Evolutionary conservation across 53 echinoderm and acorn worm species (phyloP), one percentile per base, ranked within the genome.

Genomic region (Echinometra lucunter): DNA sequence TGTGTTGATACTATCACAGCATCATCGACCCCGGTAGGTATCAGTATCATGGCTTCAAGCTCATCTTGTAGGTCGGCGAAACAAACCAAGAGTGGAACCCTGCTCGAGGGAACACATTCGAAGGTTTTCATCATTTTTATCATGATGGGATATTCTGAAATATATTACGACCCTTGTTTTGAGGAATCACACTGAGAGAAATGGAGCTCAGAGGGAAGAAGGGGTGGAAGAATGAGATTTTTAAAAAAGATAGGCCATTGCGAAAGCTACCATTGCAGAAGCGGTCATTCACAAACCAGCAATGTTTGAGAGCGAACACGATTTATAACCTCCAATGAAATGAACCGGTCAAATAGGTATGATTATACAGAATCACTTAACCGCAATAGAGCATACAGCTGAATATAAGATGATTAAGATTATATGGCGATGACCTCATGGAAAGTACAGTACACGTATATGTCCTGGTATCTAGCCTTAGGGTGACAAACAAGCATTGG

Each of bases 401-500:
- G 69, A 69, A 69, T 34, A 69, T 34, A 34, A 34, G 11, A 69
- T 69, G 34, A 78, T 78, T 78, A 78, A 78, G 78, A 40, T 78
- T 40, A 78, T 78, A 78, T 78, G 63, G 3, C 19, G 63, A 23
- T 63, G 78, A 78, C 78, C 78, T 78, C 38, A 78, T 42, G 42
- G 78, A 78, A 78, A 78, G 78, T 78, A 78, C 78, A 78, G 78
- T 78, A 30, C 78, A 78, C 78, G 40, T 75, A 38, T 0, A 75
- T 75, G 75, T 78, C 78, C 42, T 78, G 78, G 42, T 78, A 72
- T 38, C 38, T 78, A 78, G 78, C 78, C 78, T 42, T 28, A 49
- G 30, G 88, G 53, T 55, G 32, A 88, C 88, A 88, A 88, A 88
- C 88, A 88, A 47, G 88, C 35, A 49, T 88, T 53, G 78, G 78